phyloP scores from a whole-genome alignment of 2,113 vertebrate genomes.

The Microtus pennsylvanicus region DNA sequence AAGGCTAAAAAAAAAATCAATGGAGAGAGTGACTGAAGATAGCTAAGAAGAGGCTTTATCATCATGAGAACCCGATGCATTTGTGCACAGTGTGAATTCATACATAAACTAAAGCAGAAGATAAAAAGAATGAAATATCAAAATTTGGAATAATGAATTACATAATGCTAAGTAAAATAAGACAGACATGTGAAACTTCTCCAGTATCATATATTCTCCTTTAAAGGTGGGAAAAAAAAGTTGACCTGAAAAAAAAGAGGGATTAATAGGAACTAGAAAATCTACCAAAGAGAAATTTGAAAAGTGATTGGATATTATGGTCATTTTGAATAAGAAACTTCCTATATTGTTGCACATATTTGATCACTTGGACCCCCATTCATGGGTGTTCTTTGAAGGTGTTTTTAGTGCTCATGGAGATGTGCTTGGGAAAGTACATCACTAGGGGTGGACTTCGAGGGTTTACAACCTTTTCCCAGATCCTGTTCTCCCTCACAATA shows the following conservation, averaged over 20 bases:
- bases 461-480: too few species aligned
- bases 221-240: background rate
- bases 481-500: background rate
- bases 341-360: background rate
- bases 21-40: background rate
- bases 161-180: background rate
- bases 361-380: background rate
- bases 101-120: background rate
- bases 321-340: background rate
- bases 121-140: background rate
- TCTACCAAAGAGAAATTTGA: background rate
- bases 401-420: background rate
- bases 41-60: too few species aligned
- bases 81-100: background rate
- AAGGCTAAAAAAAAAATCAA: background rate
- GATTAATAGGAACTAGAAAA: background rate
- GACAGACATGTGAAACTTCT: background rate
- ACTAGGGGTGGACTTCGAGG: background rate
- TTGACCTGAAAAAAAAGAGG: background rate
- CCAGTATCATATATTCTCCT: background rate
- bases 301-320: background rate
- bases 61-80: background rate
- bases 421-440: background rate
- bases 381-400: background rate
- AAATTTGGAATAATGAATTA: background rate